phyloP scores from a whole-genome alignment of 2,113 vertebrate genomes.

The Eulemur macaco region DNA sequence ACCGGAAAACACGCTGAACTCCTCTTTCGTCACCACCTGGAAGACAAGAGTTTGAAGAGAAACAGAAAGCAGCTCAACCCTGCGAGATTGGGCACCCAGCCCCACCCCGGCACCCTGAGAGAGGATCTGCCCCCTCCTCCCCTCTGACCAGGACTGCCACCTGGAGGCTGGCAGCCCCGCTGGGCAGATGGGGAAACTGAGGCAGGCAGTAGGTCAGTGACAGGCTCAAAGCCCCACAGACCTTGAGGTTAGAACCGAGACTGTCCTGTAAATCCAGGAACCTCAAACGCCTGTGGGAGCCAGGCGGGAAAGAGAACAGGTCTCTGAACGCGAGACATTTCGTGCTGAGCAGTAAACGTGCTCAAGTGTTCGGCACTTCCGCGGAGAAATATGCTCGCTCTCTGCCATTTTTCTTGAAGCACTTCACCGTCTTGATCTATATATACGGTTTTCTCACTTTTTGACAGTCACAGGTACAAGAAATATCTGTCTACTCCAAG shows the following conservation, averaged over 20 bases:
- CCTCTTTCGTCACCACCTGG: neutral
- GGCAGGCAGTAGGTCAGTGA: neutral
- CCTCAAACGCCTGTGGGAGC: neutral
- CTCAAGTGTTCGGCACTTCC: fast-evolving
- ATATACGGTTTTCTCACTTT: neutral
- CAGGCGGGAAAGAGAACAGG: neutral
- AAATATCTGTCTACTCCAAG: neutral
- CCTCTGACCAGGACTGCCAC: too few relatives aligned
- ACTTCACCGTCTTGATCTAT: neutral
- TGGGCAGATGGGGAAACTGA: neutral
- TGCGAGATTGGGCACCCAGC: neutral
- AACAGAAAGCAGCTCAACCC: constrained; percentile 18
- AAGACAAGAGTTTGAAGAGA: neutral
- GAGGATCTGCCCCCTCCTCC: neutral
- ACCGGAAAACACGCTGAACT: neutral
- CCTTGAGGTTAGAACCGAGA: neutral
- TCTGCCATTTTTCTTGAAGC: neutral
- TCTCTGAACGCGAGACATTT: neutral
- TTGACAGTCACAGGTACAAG: neutral
- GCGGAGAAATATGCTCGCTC: neutral
- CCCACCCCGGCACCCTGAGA: fast-evolving
- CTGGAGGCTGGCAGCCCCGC: neutral
- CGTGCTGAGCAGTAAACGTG: neutral
- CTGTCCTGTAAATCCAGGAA: fast-evolving
- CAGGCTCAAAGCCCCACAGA: neutral